Conservation (phyloP, 1,140 invertebrate genomes). For the Aphelenchoides besseyi region DNA sequence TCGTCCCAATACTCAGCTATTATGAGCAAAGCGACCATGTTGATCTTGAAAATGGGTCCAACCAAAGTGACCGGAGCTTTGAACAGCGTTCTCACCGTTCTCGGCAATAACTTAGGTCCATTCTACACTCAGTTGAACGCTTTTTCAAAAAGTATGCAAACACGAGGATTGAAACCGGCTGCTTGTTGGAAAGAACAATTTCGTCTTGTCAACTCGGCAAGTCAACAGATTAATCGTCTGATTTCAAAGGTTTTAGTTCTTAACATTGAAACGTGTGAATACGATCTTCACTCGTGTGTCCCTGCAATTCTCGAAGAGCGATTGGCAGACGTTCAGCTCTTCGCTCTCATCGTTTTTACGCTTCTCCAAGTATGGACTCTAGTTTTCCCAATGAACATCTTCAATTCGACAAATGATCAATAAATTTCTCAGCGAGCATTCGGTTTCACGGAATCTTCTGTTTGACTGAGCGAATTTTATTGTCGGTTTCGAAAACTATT, state of each 20-base stretch:
- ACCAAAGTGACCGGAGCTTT: neutral
- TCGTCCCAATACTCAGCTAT: neutral
- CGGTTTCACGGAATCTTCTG: neutral
- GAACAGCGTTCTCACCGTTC: neutral
- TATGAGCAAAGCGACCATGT: neutral
- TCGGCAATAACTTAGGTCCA: neutral
- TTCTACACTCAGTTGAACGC: neutral
- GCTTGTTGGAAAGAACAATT: neutral
- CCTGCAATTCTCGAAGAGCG: neutral
- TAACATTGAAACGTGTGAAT: neutral
- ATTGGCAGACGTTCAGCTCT: neutral
- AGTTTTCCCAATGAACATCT: too few species aligned
- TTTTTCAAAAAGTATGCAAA: neutral
- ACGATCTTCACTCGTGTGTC: conserved; percentile 6
- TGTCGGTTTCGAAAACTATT: too few species aligned
- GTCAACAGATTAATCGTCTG: too few species aligned
- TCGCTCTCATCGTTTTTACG: neutral
- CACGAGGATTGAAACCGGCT: neutral
- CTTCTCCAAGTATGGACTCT: neutral
- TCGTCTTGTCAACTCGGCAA: conserved; percentile 3
- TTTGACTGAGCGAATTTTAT: neutral
- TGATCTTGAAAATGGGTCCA: neutral
- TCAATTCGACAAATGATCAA: neutral
- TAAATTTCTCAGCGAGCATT: neutral
- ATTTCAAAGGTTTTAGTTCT: neutral